phyloP scores from a whole-genome alignment of 2,113 vertebrate genomes.

The Cathartes aura region DNA sequence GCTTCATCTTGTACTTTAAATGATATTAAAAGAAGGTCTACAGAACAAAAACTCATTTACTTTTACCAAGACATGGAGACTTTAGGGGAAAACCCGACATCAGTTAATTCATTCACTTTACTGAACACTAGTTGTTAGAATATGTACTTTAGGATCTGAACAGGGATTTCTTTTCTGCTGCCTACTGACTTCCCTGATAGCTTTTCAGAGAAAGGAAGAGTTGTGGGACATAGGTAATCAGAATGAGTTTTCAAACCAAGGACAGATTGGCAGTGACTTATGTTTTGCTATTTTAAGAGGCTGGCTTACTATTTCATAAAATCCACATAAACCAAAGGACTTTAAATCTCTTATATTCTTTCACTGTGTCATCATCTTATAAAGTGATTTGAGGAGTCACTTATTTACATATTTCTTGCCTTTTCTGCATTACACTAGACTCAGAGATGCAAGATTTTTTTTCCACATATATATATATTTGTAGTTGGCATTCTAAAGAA shows the following conservation, averaged over 20 bases:
- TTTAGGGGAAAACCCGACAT: neutral
- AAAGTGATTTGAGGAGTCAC: neutral
- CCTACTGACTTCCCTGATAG: neutral
- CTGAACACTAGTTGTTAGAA: neutral
- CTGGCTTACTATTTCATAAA: neutral
- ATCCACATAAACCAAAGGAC: neutral
- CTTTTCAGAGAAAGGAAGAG: neutral
- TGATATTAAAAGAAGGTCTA: neutral
- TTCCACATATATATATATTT: neutral
- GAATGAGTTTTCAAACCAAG: neutral
- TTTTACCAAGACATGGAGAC: neutral
- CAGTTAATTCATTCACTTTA: neutral
- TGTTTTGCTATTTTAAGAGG: neutral
- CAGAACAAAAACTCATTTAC: neutral
- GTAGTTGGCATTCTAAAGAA: neutral
- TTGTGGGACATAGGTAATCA: neutral
- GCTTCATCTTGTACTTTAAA: neutral
- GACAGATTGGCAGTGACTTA: neutral
- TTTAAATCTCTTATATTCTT: neutral
- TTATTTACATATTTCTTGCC: neutral
- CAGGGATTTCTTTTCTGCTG: neutral
- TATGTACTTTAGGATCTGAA: neutral
- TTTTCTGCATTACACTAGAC: neutral
- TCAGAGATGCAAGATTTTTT: neutral
- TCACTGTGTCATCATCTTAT: neutral